Conservation (phyloP, 2,888 invertebrate genomes). For the Drosophila nr. medialis region DNA sequence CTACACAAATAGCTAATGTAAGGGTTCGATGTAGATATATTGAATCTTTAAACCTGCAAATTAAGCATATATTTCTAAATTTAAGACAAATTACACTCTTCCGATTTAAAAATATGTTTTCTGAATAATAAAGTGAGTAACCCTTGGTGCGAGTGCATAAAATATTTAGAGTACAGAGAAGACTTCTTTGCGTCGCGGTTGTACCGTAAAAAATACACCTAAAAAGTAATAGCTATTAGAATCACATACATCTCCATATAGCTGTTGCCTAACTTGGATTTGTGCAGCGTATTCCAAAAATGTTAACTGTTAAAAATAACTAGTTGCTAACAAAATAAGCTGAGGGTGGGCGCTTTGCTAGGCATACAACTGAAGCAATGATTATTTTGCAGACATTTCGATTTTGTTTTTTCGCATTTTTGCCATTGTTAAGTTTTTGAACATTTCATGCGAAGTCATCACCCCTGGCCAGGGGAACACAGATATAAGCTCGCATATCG, state of each 20-base stretch:
- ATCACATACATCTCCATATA: background rate
- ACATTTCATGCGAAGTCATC: conserved; percentile 9
- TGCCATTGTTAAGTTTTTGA: conserved; percentile 46
- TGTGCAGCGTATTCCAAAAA: background rate
- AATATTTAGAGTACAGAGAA: background rate
- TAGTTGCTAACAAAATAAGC: too few relatives aligned
- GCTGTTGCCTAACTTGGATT: background rate
- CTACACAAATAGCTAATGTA: too few relatives aligned
- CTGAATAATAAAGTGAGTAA: too few relatives aligned
- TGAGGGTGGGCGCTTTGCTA: background rate
- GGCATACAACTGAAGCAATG: background rate
- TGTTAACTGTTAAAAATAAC: background rate
- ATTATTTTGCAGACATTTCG: conserved; percentile 2
- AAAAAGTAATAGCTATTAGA: background rate
- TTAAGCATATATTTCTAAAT: too few relatives aligned
- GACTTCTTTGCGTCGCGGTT: background rate
- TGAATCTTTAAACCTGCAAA: too few relatives aligned
- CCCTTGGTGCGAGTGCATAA: too few relatives aligned
- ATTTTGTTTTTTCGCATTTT: conserved; percentile 33
- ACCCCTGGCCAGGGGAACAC: conserved; percentile 13
- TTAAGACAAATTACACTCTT: too few relatives aligned
- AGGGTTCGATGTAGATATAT: too few relatives aligned
- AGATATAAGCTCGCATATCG: conserved; percentile 42
- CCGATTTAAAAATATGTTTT: too few relatives aligned
- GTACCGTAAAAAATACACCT: too few relatives aligned